Evolutionary conservation across 2,113 vertebrate genomes (phyloP), one percentile per base, ranked within the genome.

Genomic region (Dromiciops gliroides): DNA sequence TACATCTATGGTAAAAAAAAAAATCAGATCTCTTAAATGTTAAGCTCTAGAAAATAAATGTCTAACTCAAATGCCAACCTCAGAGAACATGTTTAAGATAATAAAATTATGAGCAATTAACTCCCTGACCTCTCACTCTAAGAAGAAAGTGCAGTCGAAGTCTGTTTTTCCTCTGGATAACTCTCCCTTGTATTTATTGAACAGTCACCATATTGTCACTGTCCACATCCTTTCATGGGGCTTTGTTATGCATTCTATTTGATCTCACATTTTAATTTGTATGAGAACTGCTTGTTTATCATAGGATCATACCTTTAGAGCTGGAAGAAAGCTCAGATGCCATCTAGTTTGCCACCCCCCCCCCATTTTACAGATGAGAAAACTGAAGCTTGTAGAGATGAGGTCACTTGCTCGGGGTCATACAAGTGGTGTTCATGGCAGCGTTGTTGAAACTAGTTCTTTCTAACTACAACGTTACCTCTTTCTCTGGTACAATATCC

Each of bases 51-150:
- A 5, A 22, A 96, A 50, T 3, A 89, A 91, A 95, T 25, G 48
- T 23, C 22, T 92, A 49, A 1, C 37, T 47, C 67, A 50, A 24
- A 22, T 25, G 48, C 93, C 37, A 53, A 26, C 94, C 51, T 88
- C 25, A 90, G 90, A 92, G 91, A 92, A 10, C 3, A 50, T 94
- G 92, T 90, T 51, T 51, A 95, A 95, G 50, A 51, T 9, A 92
- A 52, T 23, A 44, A 83, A 83, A 0, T 31, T 44, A 31, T 10
- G 48, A 51, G 28, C n/a, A 83, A 83, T 83, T 83, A 83, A 83
- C 67, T 83, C n/a, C 7, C 7, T 6, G n/a, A 83, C 67, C 67
- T 83, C 67, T 83, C 37, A 44, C 67, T 83, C n/a, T 83, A 83
- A 83, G 67, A 44, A 83, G 67, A 22, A 83, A 44, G 67, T 83